Evolutionary conservation across 1,140 invertebrate genomes (phyloP), one percentile per base, ranked within the genome.

Genomic region (Drosophila persimilis): DNA sequence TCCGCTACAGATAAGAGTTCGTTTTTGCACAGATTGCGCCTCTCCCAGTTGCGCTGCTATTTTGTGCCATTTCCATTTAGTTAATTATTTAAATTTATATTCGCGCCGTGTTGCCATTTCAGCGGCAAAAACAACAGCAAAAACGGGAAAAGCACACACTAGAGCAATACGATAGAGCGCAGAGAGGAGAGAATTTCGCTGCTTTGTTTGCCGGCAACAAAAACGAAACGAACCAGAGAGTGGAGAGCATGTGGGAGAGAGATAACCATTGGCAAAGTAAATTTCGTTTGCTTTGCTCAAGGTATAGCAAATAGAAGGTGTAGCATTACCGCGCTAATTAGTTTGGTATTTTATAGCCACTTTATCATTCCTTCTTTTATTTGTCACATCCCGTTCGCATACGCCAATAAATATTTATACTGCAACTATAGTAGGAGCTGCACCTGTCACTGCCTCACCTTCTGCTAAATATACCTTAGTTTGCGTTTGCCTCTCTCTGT

Each of bases 61-160:
- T 43, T 45, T 77, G 66, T 73, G 57, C 51, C 60, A 73, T 66
- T 66, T 77, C 22, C 69, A 72, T 72, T 72, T 61, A 77, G 61
- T 77, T 64, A 66, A 77, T 77, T 77, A 77, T 77, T 77, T 77
- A 77, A 77, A 77, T 72, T 77, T 77, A 51, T 77, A 73, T 77
- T 73, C 53, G 52, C 41, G 35, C 29, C 45, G 39, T 22, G 63
- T 52, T 77, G 45, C 31, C 54, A 47, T 43, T 55, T 43, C 65
- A 45, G 44, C 35, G 2, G 22, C 56, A 57, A 29, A 29, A 48
- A 15, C 29, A 64, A 73, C 44, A 72, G 58, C 75, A 78, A 73
- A 54, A 70, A 63, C 22, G 35, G 35, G 35, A 35, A 11, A 35
- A 9, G 35, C 9, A 35, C 9, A 35, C 35, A 59, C 59, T 59